These are phyloP conservation scores for Pycnonotus jocosus DNA, from an alignment of 2,113 vertebrate species.

Conservation along the genomic window DNA sequence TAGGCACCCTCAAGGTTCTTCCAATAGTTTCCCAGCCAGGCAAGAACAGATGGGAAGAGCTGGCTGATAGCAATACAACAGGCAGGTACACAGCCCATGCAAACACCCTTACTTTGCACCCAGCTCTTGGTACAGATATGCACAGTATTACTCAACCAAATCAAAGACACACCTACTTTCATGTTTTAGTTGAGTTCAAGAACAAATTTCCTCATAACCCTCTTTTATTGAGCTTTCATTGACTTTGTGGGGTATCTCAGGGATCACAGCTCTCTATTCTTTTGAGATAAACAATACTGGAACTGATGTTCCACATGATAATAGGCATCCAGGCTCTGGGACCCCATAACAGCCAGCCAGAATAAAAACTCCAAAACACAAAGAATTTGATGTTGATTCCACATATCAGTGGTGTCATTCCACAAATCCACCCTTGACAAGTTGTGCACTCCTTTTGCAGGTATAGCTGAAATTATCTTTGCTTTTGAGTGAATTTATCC, in stretches of 20 bases:
- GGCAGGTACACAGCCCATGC: not conserved
- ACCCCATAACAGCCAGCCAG: not conserved
- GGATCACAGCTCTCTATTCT: not conserved
- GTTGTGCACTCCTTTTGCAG: not conserved
- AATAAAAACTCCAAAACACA: not conserved
- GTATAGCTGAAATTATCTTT: not conserved
- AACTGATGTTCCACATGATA: not conserved
- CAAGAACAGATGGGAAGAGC: not conserved
- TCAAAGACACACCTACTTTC: not conserved
- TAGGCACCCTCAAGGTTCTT: not conserved
- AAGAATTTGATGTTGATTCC: not conserved
- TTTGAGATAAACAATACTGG: not conserved
- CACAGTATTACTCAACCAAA: not conserved
- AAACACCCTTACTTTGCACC: not conserved
- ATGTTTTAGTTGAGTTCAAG: not conserved
- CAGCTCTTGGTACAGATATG: not conserved
- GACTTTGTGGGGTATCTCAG: not conserved
- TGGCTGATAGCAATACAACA: not conserved
- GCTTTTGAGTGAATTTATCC: not conserved
- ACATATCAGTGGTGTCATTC: not conserved
- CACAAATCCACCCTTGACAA: not conserved
- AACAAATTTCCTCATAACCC: not conserved
- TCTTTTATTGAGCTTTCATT: not conserved
- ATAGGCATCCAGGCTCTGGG: not conserved
- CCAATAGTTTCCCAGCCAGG: not conserved